Evolutionary conservation across 2,888 invertebrate genomes (phyloP).

Genomic region (Chloroclystis v-ata): DNA sequence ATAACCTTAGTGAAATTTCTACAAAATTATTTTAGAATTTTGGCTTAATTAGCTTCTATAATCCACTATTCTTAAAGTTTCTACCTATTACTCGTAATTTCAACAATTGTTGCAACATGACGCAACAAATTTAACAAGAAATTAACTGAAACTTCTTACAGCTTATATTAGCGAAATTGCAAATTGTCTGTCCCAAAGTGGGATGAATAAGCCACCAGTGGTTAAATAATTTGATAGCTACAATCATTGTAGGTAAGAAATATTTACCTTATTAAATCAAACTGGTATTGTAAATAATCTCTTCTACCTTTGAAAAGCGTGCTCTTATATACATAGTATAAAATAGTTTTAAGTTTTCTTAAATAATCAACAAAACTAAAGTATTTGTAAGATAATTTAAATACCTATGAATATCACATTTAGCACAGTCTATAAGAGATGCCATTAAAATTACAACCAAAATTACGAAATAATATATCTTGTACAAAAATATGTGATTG

Average conservation of each 20-base stretch:
- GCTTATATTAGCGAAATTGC: no score
- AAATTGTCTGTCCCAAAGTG: no score
- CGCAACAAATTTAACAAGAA: no score
- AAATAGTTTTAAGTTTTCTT: constrained; percentile 18
- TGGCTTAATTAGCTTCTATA: no score
- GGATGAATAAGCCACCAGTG: no score
- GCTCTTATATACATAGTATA: constrained; percentile 17
- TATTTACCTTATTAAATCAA: no score
- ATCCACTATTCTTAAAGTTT: neutral
- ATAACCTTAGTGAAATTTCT: no score
- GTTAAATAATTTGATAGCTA: no score
- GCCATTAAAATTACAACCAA: constrained; percentile 51
- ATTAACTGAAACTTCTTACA: no score
- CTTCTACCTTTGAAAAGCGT: constrained; percentile 2
- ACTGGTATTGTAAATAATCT: no score
- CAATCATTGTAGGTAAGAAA: neutral
- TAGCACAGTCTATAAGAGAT: constrained; percentile 59
- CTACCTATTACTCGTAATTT: no score
- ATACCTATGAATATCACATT: constrained; percentile 58
- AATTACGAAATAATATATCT: constrained; percentile 36
- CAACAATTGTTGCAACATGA: no score
- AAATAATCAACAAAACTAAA: constrained; percentile 23
- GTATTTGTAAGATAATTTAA: constrained; percentile 42
- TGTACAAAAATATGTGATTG: constrained; percentile 42
- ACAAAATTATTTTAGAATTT: neutral